Conservation (phyloP, 2,113 vertebrate species). For the Oreochromis spilurus region DNA sequence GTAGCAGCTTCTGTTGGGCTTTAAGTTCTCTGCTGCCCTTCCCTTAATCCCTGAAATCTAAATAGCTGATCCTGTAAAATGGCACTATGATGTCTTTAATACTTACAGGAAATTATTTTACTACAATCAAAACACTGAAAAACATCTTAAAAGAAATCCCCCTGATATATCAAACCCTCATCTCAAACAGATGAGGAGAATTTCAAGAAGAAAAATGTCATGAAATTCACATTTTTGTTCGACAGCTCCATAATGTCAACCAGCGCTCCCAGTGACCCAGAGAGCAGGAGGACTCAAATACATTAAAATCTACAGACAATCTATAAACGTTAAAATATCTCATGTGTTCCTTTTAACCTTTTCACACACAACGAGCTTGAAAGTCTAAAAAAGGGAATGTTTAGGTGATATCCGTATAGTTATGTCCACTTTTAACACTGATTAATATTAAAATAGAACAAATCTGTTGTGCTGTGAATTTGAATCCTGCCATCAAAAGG, state of each 20-base stretch:
- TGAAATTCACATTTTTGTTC: background rate
- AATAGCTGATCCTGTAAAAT: background rate
- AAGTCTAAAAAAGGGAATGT: background rate
- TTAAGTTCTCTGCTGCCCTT: background rate
- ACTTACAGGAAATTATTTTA: background rate
- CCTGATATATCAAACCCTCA: background rate
- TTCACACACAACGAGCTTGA: background rate
- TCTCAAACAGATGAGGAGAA: background rate
- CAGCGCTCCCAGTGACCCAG: background rate
- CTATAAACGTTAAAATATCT: background rate
- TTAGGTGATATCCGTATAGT: too few relatives aligned
- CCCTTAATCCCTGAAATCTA: background rate
- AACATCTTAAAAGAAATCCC: background rate
- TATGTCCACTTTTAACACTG: background rate
- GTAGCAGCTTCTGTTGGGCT: too few relatives aligned
- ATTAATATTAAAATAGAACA: background rate
- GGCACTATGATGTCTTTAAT: accelerated
- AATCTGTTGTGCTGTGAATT: background rate
- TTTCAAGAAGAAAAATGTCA: background rate
- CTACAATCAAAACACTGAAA: background rate
- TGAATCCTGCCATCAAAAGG: background rate
- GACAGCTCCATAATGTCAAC: background rate
- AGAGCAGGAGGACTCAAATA: background rate
- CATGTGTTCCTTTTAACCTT: background rate
- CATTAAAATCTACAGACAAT: background rate